These are phyloP conservation scores for Lytechinus pictus DNA, from an alignment of 35 echinoderm and acorn worm species.

Conservation along the genomic window DNA sequence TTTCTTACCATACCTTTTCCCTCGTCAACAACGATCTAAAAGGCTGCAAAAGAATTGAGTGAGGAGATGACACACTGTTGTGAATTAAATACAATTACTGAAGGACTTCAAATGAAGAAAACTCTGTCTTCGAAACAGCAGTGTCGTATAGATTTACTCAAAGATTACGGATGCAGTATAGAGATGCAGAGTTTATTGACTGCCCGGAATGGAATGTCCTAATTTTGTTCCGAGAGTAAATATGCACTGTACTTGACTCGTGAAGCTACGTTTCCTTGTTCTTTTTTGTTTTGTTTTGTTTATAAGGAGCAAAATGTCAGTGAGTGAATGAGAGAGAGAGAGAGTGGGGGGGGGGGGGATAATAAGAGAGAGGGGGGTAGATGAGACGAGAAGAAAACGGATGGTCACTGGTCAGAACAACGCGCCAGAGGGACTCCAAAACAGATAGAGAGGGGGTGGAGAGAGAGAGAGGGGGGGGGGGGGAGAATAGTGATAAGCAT, in stretches of 20 bases:
- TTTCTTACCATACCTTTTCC: too few relatives aligned
- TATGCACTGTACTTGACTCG: neutral
- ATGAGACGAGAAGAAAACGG: neutral
- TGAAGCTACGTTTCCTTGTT: conserved; percentile 8
- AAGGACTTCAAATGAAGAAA: neutral
- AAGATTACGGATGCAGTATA: neutral
- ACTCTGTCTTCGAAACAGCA: neutral
- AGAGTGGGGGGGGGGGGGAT: neutral
- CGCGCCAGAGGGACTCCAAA: neutral
- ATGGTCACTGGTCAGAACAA: neutral
- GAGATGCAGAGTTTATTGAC: neutral
- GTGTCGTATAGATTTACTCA: too few relatives aligned
- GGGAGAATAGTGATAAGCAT: neutral
- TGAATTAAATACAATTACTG: neutral
- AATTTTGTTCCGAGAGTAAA: neutral
- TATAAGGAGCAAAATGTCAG: neutral
- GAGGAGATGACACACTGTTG: neutral
- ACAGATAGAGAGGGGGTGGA: neutral
- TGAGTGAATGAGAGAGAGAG: neutral
- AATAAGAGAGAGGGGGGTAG: neutral
- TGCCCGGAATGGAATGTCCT: neutral
- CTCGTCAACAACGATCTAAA: neutral
- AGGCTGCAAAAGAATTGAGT: neutral
- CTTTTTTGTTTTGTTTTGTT: neutral
- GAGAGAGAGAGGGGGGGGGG: neutral